Conservation (phyloP, 2,113 vertebrate species). For the Orthonyx spaldingii region DNA sequence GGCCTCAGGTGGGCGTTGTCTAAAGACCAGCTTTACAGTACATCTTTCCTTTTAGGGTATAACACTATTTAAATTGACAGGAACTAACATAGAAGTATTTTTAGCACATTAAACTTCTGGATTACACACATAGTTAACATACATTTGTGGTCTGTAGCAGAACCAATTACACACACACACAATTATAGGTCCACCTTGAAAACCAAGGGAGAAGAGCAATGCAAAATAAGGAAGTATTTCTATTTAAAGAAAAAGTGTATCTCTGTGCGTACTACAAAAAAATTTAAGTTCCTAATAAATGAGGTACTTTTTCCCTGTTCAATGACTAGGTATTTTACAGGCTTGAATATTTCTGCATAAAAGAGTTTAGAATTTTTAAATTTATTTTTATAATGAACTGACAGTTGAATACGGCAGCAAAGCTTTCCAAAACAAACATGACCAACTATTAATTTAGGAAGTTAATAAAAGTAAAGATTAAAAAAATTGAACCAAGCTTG, state of each 20-base stretch:
- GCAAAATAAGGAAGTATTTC: not conserved
- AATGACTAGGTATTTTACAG: not conserved
- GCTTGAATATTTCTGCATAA: not conserved
- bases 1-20: not conserved
- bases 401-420: not conserved
- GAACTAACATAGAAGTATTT: conserved; percentile 39
- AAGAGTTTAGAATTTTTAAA: not conserved
- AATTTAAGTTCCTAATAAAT: not conserved
- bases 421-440: not conserved
- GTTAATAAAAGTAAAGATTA: not conserved
- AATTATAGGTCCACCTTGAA: not conserved
- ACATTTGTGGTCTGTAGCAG: not conserved
- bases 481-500: not conserved
- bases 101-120: conserved; percentile 37
- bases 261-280: not conserved
- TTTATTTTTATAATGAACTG: not conserved
- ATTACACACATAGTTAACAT: conserved; percentile 39
- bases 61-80: conserved; percentile 36
- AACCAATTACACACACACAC: not conserved
- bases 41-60: conserved; percentile 63
- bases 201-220: not conserved
- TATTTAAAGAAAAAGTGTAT: not conserved
- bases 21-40: not conserved
- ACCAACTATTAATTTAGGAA: not conserved
- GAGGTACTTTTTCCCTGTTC: not conserved